Percentiles rank a stretch among this genome's conserved stretches.
These are phyloP conservation scores for Crenuchus spilurus DNA, from an alignment of 2,797 vertebrate genomes.

Conservation along the genomic window DNA sequence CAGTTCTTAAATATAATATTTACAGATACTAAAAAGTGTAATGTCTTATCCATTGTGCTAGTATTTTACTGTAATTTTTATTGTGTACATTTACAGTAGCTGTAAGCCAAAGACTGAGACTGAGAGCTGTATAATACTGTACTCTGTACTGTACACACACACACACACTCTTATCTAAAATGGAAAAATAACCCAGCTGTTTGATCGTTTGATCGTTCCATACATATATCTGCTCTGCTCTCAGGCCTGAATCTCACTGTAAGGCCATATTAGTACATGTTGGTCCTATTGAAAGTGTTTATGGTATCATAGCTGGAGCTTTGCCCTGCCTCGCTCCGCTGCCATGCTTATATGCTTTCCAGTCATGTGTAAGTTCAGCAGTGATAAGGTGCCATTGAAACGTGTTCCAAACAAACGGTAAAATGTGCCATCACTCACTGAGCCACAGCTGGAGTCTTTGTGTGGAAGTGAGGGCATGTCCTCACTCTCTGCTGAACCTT, in stretches of 20 bases:
- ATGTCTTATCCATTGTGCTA: too few species aligned
- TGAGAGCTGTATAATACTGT: too few species aligned
- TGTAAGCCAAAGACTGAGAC: too few species aligned
- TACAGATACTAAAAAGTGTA: too few species aligned
- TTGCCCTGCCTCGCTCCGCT: slow-evolving; percentile 32
- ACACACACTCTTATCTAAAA: too few species aligned
- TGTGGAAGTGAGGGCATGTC: background rate
- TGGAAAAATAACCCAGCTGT: too few species aligned
- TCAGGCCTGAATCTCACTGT: background rate
- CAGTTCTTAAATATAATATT: too few species aligned
- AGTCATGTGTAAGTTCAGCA: slow-evolving; percentile 46
- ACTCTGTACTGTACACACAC: too few species aligned
- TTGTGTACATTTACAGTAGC: too few species aligned
- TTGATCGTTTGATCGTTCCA: slow-evolving; percentile 1
- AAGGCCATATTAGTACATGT: slow-evolving; percentile 32
- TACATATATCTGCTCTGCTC: background rate
- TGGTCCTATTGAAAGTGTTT: slow-evolving; percentile 4
- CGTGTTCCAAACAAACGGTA: slow-evolving; percentile 21
- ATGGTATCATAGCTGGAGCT: slow-evolving; percentile 28
- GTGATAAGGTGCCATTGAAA: slow-evolving; percentile 35
- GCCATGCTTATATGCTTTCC: slow-evolving; percentile 47
- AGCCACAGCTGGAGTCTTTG: background rate
- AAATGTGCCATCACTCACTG: slow-evolving; percentile 28
- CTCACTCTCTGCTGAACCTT: background rate
- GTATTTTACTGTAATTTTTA: too few species aligned